phyloP scores from a whole-genome alignment of 1,140 invertebrate species.

The Penaeus chinensis region DNA sequence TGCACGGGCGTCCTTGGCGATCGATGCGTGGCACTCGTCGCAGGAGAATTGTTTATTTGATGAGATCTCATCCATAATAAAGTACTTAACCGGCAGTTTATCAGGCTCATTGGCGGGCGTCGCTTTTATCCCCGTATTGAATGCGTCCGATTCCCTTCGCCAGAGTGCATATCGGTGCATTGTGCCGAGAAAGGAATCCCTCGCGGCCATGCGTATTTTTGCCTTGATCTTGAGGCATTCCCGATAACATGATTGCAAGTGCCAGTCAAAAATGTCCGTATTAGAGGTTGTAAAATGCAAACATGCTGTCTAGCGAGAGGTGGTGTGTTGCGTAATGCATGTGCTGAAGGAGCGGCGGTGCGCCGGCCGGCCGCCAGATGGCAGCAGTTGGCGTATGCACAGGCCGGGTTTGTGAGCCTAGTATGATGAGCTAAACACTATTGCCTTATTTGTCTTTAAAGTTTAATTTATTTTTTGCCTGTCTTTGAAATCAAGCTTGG shows the following conservation, averaged over 20 bases:
- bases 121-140: constrained; percentile 30
- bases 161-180: background rate
- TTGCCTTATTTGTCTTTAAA: background rate
- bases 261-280: background rate
- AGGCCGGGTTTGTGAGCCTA: background rate
- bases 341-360: constrained; percentile 15
- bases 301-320: constrained; percentile 30
- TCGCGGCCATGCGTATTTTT: background rate
- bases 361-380: constrained; percentile 19
- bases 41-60: background rate
- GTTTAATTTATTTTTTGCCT: background rate
- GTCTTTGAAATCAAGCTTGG: too few species aligned
- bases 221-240: too few species aligned
- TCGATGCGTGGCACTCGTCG: background rate
- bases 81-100: constrained; percentile 9
- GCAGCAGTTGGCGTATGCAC: constrained; percentile 44
- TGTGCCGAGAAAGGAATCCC: background rate
- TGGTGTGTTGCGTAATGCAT: constrained; percentile 43
- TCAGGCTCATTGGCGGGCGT: constrained; percentile 34
- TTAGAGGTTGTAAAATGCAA: constrained; percentile 22
- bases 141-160: constrained; percentile 24
- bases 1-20: background rate
- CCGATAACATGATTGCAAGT: background rate
- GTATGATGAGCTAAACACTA: constrained; percentile 4
- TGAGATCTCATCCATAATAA: background rate